Conservation (phyloP, 2,888 invertebrate genomes). For the Isotomurus palustris region DNA sequence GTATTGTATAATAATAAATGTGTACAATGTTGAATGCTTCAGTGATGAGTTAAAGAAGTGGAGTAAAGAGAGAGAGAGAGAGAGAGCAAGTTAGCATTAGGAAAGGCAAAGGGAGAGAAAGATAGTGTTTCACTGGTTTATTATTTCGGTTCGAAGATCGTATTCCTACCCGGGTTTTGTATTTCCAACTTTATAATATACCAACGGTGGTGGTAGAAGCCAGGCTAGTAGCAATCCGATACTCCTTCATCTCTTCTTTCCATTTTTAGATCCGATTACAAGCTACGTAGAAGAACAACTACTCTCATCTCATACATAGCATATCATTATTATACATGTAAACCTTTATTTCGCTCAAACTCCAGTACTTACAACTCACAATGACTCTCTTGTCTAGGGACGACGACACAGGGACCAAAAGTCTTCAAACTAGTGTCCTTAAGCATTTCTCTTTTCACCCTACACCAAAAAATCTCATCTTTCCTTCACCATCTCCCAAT, state of each 20-base stretch:
- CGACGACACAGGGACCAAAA: no score
- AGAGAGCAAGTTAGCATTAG: background rate
- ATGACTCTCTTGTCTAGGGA: no score
- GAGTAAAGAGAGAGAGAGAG: background rate
- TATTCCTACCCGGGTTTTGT: conserved; percentile 44
- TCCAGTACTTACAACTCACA: no score
- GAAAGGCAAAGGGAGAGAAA: conserved; percentile 21
- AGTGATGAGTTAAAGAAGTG: no score
- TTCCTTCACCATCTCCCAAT: no score
- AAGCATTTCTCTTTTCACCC: no score
- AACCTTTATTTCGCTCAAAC: no score
- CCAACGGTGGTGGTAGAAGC: conserved; percentile 32
- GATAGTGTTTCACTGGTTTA: conserved; percentile 43
- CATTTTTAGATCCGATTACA: conserved; percentile 31
- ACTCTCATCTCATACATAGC: background rate
- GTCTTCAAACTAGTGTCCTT: no score
- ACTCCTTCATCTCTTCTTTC: conserved; percentile 26
- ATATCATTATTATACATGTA: no score
- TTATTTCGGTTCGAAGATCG: conserved; percentile 44
- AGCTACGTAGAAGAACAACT: conserved; percentile 1
- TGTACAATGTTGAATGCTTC: background rate
- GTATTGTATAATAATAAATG: background rate
- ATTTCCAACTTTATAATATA: conserved; percentile 38
- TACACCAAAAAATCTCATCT: no score
- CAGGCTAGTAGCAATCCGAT: conserved; percentile 13